These are phyloP conservation scores for Meloe dianella DNA, from an alignment of 2,888 invertebrate genomes.

Conservation along the genomic window DNA sequence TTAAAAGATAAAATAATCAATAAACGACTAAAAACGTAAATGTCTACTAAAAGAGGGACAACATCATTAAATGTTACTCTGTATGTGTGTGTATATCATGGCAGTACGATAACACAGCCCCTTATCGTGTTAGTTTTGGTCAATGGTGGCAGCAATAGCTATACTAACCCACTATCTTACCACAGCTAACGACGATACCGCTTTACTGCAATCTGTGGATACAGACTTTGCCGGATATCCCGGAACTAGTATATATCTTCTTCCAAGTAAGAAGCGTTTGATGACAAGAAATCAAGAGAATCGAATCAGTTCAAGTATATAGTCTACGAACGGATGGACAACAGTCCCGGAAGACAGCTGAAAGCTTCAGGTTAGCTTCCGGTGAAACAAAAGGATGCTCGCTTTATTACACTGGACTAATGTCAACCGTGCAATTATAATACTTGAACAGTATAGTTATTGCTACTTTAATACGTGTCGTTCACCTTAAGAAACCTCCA, in stretches of 20 bases:
- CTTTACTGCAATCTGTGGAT: background rate
- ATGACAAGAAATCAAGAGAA: background rate
- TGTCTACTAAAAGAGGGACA: background rate
- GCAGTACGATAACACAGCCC: background rate
- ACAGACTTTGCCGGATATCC: constrained; percentile 1
- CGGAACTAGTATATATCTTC: constrained; percentile 5
- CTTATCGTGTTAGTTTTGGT: constrained; percentile 6
- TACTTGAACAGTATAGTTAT: background rate
- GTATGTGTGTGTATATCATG: background rate
- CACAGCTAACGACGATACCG: constrained; percentile 1
- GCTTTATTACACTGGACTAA: background rate
- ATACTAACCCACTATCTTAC: background rate
- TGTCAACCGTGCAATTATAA: background rate
- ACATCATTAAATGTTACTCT: background rate
- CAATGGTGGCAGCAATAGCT: background rate
- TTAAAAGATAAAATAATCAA: constrained; percentile 10
- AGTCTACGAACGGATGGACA: constrained; percentile 2
- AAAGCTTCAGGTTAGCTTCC: background rate
- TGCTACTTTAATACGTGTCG: background rate
- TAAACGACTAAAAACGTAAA: background rate
- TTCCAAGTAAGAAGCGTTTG: background rate
- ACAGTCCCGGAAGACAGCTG: background rate
- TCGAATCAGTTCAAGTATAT: background rate
- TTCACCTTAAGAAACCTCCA: background rate
- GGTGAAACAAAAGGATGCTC: background rate